A percentile compares a stretch with the other conserved stretches of the same genome.
phyloP scores from a whole-genome alignment of 2,888 invertebrate genomes.

The Halictus ligatus region DNA sequence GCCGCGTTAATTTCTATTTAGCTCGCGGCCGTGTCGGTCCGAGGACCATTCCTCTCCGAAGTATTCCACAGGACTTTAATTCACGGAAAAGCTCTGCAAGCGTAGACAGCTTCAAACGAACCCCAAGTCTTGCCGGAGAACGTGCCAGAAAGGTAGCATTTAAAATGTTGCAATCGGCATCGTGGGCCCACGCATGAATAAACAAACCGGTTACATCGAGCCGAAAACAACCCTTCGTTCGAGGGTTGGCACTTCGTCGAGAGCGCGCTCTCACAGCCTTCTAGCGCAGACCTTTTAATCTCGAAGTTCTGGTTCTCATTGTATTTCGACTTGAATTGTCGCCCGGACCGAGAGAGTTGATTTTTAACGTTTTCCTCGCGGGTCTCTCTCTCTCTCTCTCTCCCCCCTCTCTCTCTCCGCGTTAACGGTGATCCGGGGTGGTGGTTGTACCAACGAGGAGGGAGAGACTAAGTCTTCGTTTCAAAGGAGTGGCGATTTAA shows the following conservation, averaged over 20 bases:
- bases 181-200: not conserved
- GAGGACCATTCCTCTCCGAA: not conserved
- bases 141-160: no score
- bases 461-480: slow-evolving; percentile 38
- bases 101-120: not conserved
- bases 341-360: not conserved
- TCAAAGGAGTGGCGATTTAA: slow-evolving; percentile 42
- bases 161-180: not conserved
- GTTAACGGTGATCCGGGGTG: slow-evolving; percentile 12
- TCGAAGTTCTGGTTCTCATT: not conserved
- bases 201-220: not conserved
- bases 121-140: no score
- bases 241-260: not conserved
- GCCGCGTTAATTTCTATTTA: slow-evolving; percentile 57
- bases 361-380: not conserved
- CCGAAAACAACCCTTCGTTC: not conserved
- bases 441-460: slow-evolving; percentile 20
- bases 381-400: not conserved
- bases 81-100: not conserved
- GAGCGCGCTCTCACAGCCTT: not conserved
- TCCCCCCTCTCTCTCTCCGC: no score
- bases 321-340: not conserved
- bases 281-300: not conserved
- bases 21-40: slow-evolving; percentile 36
- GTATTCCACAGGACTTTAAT: not conserved